Conservation (phyloP, 2,888 invertebrate species). For the Morinoia aosen region DNA sequence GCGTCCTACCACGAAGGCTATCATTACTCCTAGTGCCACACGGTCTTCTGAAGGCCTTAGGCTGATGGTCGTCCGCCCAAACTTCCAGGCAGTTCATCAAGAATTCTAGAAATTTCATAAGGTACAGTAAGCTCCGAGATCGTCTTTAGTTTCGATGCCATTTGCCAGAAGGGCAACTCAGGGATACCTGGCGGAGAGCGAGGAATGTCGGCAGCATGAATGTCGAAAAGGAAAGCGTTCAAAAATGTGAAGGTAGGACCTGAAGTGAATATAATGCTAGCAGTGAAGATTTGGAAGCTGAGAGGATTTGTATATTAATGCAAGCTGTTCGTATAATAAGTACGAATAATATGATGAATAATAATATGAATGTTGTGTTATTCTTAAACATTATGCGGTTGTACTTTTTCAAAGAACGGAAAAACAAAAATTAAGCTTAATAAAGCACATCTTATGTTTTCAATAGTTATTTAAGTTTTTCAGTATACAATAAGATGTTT, state of each 20-base stretch:
- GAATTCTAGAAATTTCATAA: conserved; percentile 48
- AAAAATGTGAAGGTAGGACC: neutral
- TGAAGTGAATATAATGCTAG: too few species aligned
- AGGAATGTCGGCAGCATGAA: neutral
- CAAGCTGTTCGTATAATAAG: too few species aligned
- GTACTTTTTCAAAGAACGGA: too few species aligned
- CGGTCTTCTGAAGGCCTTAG: neutral
- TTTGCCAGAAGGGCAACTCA: conserved; percentile 38
- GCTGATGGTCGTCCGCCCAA: conserved; percentile 16
- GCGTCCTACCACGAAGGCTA: neutral
- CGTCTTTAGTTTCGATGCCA: conserved; percentile 45
- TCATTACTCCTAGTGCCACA: neutral
- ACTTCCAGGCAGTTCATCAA: conserved; percentile 42
- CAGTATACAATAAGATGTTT: too few species aligned
- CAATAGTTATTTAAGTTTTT: too few species aligned
- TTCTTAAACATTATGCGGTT: too few species aligned
- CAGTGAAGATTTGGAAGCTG: too few species aligned
- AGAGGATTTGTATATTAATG: too few species aligned
- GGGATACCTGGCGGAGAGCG: neutral
- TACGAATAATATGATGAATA: too few species aligned
- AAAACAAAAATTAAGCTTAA: too few species aligned
- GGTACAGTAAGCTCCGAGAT: conserved; percentile 22
- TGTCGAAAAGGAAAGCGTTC: neutral
- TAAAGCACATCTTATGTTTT: too few species aligned
- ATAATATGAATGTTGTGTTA: too few species aligned